Base-by-base conservation (phyloP, 1,140 invertebrate species). In the Theocolax elegans region DNA sequence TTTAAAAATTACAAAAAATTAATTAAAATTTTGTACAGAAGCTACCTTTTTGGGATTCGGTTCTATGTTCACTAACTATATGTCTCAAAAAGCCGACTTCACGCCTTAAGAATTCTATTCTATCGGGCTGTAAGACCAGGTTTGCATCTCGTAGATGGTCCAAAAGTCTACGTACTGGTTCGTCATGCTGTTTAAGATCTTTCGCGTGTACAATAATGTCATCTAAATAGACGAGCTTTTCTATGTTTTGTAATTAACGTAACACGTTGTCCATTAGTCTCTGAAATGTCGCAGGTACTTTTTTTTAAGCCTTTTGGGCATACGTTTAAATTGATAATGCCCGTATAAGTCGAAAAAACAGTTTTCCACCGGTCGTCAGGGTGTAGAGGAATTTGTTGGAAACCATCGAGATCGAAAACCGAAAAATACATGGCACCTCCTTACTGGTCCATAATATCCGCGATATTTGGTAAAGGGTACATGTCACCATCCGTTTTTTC, bases 401-500 rank as follows among this genome's bases (percentile, higher is more conserved):
- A 72, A 60, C 17, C 65, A 62, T 25, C 54, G n/a, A 67, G 49
- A 42, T 48, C 42, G 35, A 67, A 44, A 29, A 59, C 40, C 48
- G 25, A 62, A 25, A 65, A 67, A 19, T 70, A 82, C 81, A 74
- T 81, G n/a, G n/a, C n/a, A n/a, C n/a, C n/a, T n/a, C n/a, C n/a
- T n/a, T n/a, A n/a, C n/a, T n/a, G n/a, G n/a, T n/a, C n/a, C n/a
- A n/a, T n/a, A n/a, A n/a, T n/a, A n/a, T n/a, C n/a, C n/a, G n/a
- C n/a, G n/a, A n/a, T n/a, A n/a, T n/a, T n/a, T n/a, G n/a, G n/a
- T n/a, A n/a, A n/a, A n/a, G n/a, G n/a, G n/a, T n/a, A n/a, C n/a
- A n/a, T n/a, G n/a, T n/a, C n/a, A n/a, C n/a, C n/a, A n/a, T n/a
- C n/a, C n/a, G n/a, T n/a, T n/a, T n/a, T n/a, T n/a, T n/a, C n/a